Evolutionary conservation across 2,113 vertebrate genomes (phyloP), one percentile per base, ranked within the genome.

Genomic region (Silurus meridionalis): DNA sequence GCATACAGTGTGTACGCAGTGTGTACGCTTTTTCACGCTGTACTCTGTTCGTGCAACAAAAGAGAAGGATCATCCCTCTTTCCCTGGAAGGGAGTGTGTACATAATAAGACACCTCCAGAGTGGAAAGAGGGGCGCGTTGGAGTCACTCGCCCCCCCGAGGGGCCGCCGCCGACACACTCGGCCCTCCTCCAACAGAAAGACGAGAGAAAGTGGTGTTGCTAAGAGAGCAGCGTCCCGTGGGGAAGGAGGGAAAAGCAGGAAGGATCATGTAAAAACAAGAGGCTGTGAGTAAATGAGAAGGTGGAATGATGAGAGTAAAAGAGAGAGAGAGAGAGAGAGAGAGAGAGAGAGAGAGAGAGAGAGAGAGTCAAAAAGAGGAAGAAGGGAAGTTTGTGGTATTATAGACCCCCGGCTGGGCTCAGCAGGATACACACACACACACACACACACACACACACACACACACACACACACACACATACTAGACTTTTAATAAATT

Each of bases 151-250:
- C 37, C 37, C 53, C 63, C 84, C 74, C 61, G 57, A 79, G 80
- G 82, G 81, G 48, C 52, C 72, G 58, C 52, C 72, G 58, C 84
- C 69, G 78, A 86, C 67, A 82, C 81, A 74, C 72, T 85, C 82
- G 80, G 80, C 63, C 81, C 67, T 80, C 81, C 80, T 86, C 57
- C 19, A 48, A 72, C 64, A 37, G 80, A 82, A 81, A 79, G 74
- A 71, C 37, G 66, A 81, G 83, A 55, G 66, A 60, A 86, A 82
- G 85, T 67, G 85, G 85, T 86, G 57, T 86, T 81, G 88, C 88
- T 89, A 86, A 84, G 88, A 89, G 82, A 83, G 58, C 85, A 86
- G 82, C 28, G 23, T 85, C 66, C 84, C 75, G 6, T 85, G 61
- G 80, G 85, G 67, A 72, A 79, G 72, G 21, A 78, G 71, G 82